phyloP scores from a whole-genome alignment of 2,113 vertebrate species.

The Mormyrus iriodes region DNA sequence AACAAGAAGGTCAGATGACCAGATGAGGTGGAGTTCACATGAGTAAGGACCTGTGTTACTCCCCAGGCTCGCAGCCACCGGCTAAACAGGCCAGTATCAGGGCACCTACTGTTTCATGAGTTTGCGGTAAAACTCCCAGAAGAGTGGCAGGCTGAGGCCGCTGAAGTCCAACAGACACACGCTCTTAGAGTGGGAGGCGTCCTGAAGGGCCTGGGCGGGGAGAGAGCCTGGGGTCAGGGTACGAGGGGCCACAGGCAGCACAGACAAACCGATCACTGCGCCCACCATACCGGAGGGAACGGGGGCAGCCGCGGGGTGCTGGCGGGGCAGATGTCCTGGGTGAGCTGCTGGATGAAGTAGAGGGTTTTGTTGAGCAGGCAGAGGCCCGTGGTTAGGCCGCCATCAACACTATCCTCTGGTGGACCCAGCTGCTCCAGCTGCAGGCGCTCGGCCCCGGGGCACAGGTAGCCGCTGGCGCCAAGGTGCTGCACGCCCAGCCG shows the following conservation, averaged over 20 bases:
- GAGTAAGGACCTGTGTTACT: background rate
- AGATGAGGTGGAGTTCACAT: background rate
- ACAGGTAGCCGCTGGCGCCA: constrained; percentile 77
- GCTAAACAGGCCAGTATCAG: background rate
- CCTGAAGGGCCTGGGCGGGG: constrained; percentile 65
- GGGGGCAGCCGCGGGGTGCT: background rate
- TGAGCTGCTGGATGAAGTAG: constrained; percentile 87
- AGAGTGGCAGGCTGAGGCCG: constrained; percentile 77
- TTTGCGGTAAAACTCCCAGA: constrained; percentile 92
- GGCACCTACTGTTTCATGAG: constrained; percentile 79
- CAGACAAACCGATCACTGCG: background rate
- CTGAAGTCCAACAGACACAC: constrained; percentile 83
- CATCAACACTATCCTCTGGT: constrained; percentile 47
- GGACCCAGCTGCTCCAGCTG: constrained; percentile 56
- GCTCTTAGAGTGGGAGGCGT: constrained; percentile 76
- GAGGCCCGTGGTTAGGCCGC: constrained; percentile 62
- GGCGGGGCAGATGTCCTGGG: constrained; percentile 74
- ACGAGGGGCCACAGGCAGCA: background rate
- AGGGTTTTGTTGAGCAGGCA: constrained; percentile 85
- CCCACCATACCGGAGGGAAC: background rate
- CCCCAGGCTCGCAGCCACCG: constrained; percentile 1
- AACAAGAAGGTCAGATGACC: background rate
- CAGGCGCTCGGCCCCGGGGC: constrained; percentile 56
- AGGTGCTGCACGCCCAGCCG: constrained; percentile 86
- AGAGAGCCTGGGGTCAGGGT: background rate